Percentiles rank a stretch among this genome's conserved stretches.
phyloP scores from a whole-genome alignment of 2,888 invertebrate genomes.

The Drosophila lacicola region DNA sequence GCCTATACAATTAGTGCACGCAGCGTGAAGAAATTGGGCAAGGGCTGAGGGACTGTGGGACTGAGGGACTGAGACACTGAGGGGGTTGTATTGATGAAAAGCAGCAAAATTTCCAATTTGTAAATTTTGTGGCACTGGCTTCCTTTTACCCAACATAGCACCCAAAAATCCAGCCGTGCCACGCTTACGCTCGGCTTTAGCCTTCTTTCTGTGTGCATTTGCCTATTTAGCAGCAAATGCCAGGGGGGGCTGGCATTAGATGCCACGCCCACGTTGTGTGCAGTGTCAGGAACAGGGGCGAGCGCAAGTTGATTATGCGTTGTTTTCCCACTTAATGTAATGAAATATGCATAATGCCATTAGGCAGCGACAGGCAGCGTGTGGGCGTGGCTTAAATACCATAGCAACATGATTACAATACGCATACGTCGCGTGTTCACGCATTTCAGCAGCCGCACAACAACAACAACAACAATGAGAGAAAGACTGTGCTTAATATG shows the following conservation, averaged over 20 bases:
- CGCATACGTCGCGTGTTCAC: slow-evolving; percentile 43
- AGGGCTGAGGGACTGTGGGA: no score
- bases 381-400: slow-evolving; percentile 27
- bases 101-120: slow-evolving; percentile 58
- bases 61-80: not conserved
- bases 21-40: slow-evolving; percentile 35
- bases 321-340: slow-evolving; percentile 80
- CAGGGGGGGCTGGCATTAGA: slow-evolving; percentile 4
- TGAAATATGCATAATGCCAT: slow-evolving; percentile 79
- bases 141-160: not conserved
- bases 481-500: not conserved
- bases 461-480: not conserved
- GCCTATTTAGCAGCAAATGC: slow-evolving; percentile 17
- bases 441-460: slow-evolving; percentile 3
- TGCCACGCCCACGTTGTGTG: slow-evolving; percentile 34
- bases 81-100: slow-evolving; percentile 41
- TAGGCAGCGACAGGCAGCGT: slow-evolving; percentile 37
- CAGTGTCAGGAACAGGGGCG: slow-evolving; percentile 52
- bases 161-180: not conserved
- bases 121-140: slow-evolving; percentile 39
- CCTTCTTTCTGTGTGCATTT: slow-evolving; percentile 10
- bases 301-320: slow-evolving; percentile 72
- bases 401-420: slow-evolving; percentile 45
- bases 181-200: not conserved
- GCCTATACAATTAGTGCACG: slow-evolving; percentile 66